phyloP scores from a whole-genome alignment of 2,113 vertebrate species.

The Myanophis thanlyinensis region DNA sequence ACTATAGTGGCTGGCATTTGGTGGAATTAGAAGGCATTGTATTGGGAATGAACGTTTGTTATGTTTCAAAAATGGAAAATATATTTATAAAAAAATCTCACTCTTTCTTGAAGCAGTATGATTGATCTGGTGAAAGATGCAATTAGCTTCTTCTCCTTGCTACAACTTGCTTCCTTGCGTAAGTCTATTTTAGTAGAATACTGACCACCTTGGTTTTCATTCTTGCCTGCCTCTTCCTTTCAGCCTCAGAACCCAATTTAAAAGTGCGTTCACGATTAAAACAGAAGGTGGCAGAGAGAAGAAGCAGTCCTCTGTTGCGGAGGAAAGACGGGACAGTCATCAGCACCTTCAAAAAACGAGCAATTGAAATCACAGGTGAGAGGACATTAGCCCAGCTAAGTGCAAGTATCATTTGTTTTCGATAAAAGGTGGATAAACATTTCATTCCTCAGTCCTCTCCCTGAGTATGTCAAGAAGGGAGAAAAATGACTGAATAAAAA shows the following conservation, averaged over 20 bases:
- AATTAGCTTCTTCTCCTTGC: not conserved
- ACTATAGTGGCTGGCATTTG: not conserved
- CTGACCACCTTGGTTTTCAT: not conserved
- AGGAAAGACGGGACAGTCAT: conserved; percentile 92
- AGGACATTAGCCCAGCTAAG: conserved; percentile 49
- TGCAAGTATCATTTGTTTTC: not conserved
- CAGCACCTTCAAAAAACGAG: conserved; percentile 92
- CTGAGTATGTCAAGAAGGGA: not conserved
- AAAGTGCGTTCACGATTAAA: conserved; percentile 96
- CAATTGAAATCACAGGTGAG: conserved; percentile 80
- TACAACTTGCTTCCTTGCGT: not conserved
- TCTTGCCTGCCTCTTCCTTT: not conserved
- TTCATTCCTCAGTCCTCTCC: not conserved
- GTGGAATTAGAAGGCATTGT: not conserved
- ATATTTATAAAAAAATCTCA: not conserved
- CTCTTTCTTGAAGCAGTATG: not conserved
- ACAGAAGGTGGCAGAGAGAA: conserved; percentile 92
- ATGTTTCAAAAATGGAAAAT: not conserved
- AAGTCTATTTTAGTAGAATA: not conserved
- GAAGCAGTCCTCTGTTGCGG: conserved; percentile 90
- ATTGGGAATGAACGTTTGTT: not conserved
- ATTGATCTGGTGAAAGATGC: not conserved
- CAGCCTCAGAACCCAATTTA: conserved; percentile 95
- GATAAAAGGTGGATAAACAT: not conserved
- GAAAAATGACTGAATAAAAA: not conserved